Evolutionary conservation across 2,113 vertebrate genomes (phyloP).

Genomic region (Dromiciops gliroides): DNA sequence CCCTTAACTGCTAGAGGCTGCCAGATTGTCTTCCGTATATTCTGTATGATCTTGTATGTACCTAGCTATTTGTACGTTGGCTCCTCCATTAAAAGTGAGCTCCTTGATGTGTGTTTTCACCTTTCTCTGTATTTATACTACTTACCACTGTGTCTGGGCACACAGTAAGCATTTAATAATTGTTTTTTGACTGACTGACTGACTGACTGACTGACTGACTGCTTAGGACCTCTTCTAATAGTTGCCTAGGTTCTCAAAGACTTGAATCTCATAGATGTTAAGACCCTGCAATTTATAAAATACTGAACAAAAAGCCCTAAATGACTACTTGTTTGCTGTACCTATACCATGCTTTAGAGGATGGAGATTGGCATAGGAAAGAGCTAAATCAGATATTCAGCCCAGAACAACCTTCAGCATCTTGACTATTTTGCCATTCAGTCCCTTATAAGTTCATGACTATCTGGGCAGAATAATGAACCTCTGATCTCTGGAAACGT

Average conservation of each 20-base stretch:
- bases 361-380: not conserved
- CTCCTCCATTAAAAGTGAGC: not conserved
- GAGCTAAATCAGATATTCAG: not conserved
- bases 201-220: not conserved
- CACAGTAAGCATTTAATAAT: not conserved
- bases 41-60: not conserved
- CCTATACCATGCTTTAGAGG: not conserved
- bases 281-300: not conserved
- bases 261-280: not conserved
- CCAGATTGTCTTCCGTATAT: not conserved
- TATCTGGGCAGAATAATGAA: not conserved
- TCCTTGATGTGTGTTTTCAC: not conserved
- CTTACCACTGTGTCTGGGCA: not conserved
- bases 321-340: not conserved
- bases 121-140: not conserved
- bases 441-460: not conserved
- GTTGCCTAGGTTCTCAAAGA: not conserved
- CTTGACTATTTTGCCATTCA: not conserved
- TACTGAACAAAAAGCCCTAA: not conserved
- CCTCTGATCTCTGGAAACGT: not conserved
- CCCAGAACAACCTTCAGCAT: not conserved
- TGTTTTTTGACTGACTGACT: not conserved
- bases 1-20: not conserved
- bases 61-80: not conserved
- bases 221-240: not conserved